Evolutionary conservation across 2,113 vertebrate genomes (phyloP), one percentile per base, ranked within the genome.

Genomic region (Petrocephalus microphthalmus): DNA sequence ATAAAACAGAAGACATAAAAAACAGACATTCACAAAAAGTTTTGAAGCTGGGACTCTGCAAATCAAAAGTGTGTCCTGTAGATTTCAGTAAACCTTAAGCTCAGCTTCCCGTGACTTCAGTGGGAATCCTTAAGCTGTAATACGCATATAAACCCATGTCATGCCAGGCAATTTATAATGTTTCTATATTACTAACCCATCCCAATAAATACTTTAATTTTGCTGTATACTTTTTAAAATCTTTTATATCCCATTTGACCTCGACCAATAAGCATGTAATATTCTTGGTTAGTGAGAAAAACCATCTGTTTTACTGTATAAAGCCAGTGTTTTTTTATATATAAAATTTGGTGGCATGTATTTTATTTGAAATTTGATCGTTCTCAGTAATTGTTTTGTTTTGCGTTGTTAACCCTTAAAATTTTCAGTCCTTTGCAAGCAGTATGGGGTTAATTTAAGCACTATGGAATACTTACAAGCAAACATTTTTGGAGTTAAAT

Each of bases 1-100:
- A 54, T 85, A 56, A 85, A 54, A 56, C 84, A 53, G 84, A 85
- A 85, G n/a, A 54, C 49, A 15, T 37, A 22, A 33, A 84, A 85
- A 52, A 52, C 49, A 53, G 84, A 53, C 25, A 54, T 52, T 85
- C 19, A 22, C 84, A 33, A 22, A 53, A 20, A 53, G 17, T 85
- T 85, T 33, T 54, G 25, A 3, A 85, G 52, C 3, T 51, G 15
- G 33, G 13, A 51, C 45, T 84, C 45, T 1, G 3, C 22, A 84
- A 51, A 25, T 22, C 10, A 52, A 25, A 52, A 20, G 1, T 7
- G 25, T 84, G n/a, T 29, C 25, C 49, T 22, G 45, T 20, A 11
- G n/a, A 8, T 84, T 51, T 52, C 45, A 29, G 52, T 52, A n/a
- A 4, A 84, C 22, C 22, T 25, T 15, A 25, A 52, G 45, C 45